Evolutionary conservation across 2,888 invertebrate genomes (phyloP).

Genomic region (Mesoligia furuncula): DNA sequence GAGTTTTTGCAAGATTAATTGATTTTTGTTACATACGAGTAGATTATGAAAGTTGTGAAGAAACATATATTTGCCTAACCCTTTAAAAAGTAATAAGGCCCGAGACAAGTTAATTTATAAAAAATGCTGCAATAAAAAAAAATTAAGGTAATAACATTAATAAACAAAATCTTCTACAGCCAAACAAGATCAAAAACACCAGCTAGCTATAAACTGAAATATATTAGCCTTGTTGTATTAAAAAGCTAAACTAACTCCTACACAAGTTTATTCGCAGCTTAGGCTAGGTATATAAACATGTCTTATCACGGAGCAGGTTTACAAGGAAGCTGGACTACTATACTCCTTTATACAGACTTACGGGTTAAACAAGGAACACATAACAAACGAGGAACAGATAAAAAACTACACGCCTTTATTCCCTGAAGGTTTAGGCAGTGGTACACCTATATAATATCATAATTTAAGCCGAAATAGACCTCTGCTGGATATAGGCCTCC

Average conservation of each 20-base stretch:
- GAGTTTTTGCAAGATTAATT: no score
- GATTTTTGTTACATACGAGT: no score
- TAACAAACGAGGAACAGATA: no score
- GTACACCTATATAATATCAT: no score
- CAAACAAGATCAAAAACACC: slow-evolving; percentile 1
- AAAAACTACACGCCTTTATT: no score
- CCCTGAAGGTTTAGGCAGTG: no score
- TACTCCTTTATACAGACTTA: slow-evolving; percentile 2
- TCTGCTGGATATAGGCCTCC: no score
- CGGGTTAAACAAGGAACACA: not conserved
- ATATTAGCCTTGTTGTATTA: slow-evolving; percentile 44
- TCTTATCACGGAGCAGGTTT: slow-evolving; percentile 31
- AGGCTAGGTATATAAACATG: slow-evolving; percentile 43
- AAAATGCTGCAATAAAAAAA: not conserved
- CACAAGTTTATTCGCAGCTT: slow-evolving; percentile 48
- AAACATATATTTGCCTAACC: not conserved
- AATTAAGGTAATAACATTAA: not conserved
- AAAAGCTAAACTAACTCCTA: slow-evolving; percentile 34
- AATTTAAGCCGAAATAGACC: no score
- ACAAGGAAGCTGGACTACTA: slow-evolving; percentile 22
- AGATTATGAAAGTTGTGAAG: not conserved
- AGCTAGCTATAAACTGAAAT: slow-evolving; percentile 27
- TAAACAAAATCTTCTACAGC: not conserved
- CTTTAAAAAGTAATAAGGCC: not conserved
- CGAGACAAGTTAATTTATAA: not conserved